These are phyloP conservation scores for Phodopus roborovskii DNA, from an alignment of 2,113 vertebrate species.

Conservation along the genomic window DNA sequence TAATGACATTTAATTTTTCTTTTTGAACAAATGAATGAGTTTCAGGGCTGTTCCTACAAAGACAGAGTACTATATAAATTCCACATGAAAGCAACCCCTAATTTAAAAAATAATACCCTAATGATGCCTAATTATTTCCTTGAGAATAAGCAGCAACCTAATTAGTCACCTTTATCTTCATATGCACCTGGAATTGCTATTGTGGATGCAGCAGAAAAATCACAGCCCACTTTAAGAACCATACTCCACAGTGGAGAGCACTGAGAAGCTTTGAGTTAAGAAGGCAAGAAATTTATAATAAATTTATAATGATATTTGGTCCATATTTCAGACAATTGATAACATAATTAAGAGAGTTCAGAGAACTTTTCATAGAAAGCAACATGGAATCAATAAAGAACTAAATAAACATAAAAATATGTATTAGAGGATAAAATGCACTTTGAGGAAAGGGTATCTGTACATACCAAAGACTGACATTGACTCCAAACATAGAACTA, in stretches of 20 bases:
- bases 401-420: conserved; percentile 65
- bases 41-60: conserved; percentile 70
- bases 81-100: conserved; percentile 77
- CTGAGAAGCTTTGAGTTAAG: neutral
- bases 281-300: conserved; percentile 62
- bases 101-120: conserved; percentile 81
- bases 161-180: conserved; percentile 81
- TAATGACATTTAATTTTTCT: conserved; percentile 75
- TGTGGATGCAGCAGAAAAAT: conserved; percentile 72
- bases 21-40: conserved; percentile 75
- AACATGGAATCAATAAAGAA: conserved; percentile 58
- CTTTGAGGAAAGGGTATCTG: neutral
- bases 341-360: conserved; percentile 67
- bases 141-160: conserved; percentile 80
- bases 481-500: conserved; percentile 58
- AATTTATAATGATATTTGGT: conserved; percentile 68
- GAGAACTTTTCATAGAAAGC: conserved; percentile 56
- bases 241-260: neutral
- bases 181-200: conserved; percentile 78
- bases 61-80: conserved; percentile 75
- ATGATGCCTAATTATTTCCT: conserved; percentile 78
- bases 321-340: conserved; percentile 50
- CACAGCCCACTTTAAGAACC: conserved; percentile 63
- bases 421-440: neutral
- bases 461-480: conserved; percentile 46